These are phyloP conservation scores for Meganola albula DNA, from an alignment of 2,888 invertebrate species.

Conservation along the genomic window DNA sequence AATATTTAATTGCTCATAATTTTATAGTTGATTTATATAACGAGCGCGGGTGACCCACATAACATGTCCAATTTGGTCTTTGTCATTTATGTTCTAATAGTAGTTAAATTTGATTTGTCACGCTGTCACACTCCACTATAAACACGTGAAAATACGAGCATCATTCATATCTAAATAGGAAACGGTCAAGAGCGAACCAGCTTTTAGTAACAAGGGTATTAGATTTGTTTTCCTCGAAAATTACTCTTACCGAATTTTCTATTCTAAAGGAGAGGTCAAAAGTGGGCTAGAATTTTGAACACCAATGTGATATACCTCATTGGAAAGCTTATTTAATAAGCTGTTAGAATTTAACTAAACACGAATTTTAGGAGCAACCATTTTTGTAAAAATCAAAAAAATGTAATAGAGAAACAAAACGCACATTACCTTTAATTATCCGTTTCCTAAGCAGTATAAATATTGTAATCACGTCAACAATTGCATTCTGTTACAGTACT, in stretches of 20 bases:
- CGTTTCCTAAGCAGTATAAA: too few relatives aligned
- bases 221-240: background rate
- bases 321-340: too few relatives aligned
- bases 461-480: too few relatives aligned
- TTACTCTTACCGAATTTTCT: background rate
- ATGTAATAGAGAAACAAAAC: too few relatives aligned
- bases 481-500: too few relatives aligned
- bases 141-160: slow-evolving; percentile 12
- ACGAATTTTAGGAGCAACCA: too few relatives aligned
- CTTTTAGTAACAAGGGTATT: background rate
- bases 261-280: too few relatives aligned
- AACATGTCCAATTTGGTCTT: slow-evolving; percentile 18
- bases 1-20: slow-evolving; percentile 15
- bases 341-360: too few relatives aligned
- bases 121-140: slow-evolving; percentile 11
- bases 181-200: slow-evolving; percentile 2
- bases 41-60: slow-evolving; percentile 24
- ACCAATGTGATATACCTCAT: background rate
- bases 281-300: too few relatives aligned
- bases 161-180: slow-evolving; percentile 7
- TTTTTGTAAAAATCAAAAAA: too few relatives aligned
- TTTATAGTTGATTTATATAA: slow-evolving; percentile 19
- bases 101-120: slow-evolving; percentile 24
- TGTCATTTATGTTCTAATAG: slow-evolving; percentile 12
- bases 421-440: too few relatives aligned